Evolutionary conservation across 1,140 invertebrate genomes (phyloP), one percentile per base, ranked within the genome.

Genomic region (Drosophila nigrodunni): DNA sequence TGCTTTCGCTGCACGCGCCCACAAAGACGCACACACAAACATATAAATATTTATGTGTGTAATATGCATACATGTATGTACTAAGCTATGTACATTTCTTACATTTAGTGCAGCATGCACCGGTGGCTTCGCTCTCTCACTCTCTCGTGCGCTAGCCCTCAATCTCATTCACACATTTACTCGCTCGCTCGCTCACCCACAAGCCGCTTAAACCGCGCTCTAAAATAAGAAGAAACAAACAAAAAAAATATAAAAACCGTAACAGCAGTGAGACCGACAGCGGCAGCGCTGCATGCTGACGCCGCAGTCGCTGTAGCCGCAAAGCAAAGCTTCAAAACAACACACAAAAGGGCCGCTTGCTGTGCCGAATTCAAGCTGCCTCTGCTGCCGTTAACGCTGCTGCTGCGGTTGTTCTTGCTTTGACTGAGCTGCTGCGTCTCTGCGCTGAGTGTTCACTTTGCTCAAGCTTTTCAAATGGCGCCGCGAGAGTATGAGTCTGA

Each of bases 81-180:
- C 25, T 61, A 50, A 21, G 11, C 34, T 54, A 41, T 52, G 35
- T 52, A 43, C 39, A 52, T 60, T 37, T 41, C 44, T 44, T 55
- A 43, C 49, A 30, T 47, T 0, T 10, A 68, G 76, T 82, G 76
- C 80, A 82, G 80, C 76, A 82, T 83, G 80, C 80, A 85, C 76
- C 81, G 81, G 78, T 75, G 74, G 62, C 21, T 15, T 10, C 74
- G 77, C 68, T 68, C 67, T 59, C 58, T 34, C 43, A 52, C 65
- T 62, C 73, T 58, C 30, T 52, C 75, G 47, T 15, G 15, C 62
- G 46, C 46, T 52, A 35, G n/a, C 11, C 25, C 60, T 4, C 47
- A 25, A 4, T 21, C 68, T 72, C 49, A 60, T 35, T 9, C 10
- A 54, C 21, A n/a, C 25, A 30, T 30, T 30, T 25, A 21, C 9